Evolutionary conservation across 2,113 vertebrate genomes (phyloP).

Genomic region (Ochotona princeps): DNA sequence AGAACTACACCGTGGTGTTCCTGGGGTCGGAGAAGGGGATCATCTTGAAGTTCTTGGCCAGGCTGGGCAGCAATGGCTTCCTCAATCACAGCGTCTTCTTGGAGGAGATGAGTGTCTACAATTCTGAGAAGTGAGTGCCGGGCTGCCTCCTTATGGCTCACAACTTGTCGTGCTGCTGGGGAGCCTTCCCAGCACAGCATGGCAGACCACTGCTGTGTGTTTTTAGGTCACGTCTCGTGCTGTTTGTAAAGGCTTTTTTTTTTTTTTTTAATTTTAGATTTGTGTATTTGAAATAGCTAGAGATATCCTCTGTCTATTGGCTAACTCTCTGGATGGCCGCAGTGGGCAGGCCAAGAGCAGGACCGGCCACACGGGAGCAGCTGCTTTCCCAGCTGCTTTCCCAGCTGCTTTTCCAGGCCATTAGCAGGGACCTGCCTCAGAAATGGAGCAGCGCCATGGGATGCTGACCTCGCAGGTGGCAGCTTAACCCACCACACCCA

Average conservation of each 20-base stretch:
- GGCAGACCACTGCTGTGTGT: slow-evolving; percentile 57
- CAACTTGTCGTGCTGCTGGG: slow-evolving; percentile 26
- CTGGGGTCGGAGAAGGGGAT: slow-evolving; percentile 98
- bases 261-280: no score
- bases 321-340: no score
- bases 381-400: no score
- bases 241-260: neutral
- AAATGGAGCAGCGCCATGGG: no score
- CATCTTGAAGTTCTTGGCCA: slow-evolving; percentile 97
- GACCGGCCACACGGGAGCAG: no score
- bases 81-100: slow-evolving; percentile 98
- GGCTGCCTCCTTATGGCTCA: slow-evolving; percentile 61
- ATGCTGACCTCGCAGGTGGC: no score
- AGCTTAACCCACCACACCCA: no score
- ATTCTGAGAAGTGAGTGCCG: slow-evolving; percentile 94
- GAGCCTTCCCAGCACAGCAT: neutral
- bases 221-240: slow-evolving; percentile 27
- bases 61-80: slow-evolving; percentile 92
- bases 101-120: slow-evolving; percentile 98
- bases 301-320: no score
- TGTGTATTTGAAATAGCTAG: no score
- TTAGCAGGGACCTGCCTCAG: no score
- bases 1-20: slow-evolving; percentile 97
- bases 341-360: no score
- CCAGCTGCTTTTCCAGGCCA: no score